These are phyloP conservation scores for Pachypeltis micranthus DNA, from an alignment of 1,140 invertebrate species.

Conservation along the genomic window DNA sequence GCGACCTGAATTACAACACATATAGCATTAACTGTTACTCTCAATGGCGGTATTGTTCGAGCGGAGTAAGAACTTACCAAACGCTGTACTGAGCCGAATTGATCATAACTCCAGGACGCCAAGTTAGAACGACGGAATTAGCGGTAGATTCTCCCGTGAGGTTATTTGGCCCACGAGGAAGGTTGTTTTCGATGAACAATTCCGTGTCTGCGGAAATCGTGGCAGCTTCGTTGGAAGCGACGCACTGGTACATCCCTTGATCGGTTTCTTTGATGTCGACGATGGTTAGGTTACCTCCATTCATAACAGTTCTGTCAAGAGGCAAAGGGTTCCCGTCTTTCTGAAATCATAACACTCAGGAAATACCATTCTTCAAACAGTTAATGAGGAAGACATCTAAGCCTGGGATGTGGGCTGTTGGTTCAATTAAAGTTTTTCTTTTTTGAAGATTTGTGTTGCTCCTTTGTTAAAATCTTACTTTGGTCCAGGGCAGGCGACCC, in stretches of 20 bases:
- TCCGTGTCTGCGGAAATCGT: constrained; percentile 75
- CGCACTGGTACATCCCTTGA: constrained; percentile 82
- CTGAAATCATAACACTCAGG: constrained; percentile 33
- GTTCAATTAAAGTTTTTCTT: too few relatives aligned
- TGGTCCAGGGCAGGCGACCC: too few relatives aligned
- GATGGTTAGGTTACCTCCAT: constrained; percentile 79
- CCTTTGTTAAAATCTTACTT: too few relatives aligned
- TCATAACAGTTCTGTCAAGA: constrained; percentile 50
- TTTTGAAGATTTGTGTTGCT: too few relatives aligned
- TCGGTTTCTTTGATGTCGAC: constrained; percentile 69
- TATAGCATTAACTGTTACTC: too few relatives aligned
- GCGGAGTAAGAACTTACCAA: constrained; percentile 56
- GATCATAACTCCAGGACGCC: constrained; percentile 74
- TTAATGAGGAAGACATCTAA: not conserved
- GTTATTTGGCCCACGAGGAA: constrained; percentile 84
- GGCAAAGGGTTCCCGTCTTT: constrained; percentile 64
- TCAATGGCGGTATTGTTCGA: too few relatives aligned
- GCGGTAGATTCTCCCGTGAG: constrained; percentile 64
- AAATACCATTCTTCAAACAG: not conserved
- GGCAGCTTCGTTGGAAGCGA: constrained; percentile 83
- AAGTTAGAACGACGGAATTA: constrained; percentile 66
- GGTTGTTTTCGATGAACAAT: constrained; percentile 69
- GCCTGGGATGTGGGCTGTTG: not conserved
- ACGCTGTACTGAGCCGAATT: constrained; percentile 72
- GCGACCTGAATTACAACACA: constrained; percentile 38